Evolutionary conservation across 2,888 invertebrate genomes (phyloP).

Genomic region (Spicauda simplicius): DNA sequence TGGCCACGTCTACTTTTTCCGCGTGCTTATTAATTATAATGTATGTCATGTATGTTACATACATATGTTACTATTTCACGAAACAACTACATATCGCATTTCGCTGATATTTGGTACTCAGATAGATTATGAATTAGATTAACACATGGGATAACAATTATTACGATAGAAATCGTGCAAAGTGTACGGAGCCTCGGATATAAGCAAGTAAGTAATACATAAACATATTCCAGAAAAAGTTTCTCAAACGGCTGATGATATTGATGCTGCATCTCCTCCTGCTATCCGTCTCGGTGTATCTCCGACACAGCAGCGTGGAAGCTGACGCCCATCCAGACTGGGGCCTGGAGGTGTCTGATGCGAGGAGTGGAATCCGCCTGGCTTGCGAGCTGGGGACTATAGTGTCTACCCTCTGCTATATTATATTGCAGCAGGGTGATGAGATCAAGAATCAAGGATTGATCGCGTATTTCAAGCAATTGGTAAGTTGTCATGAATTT

Average conservation of each 20-base stretch:
- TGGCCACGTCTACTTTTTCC: too few species aligned
- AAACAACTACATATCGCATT: too few species aligned
- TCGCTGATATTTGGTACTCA: too few species aligned
- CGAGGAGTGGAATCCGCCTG: constrained; percentile 84
- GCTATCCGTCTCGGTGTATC: constrained; percentile 95
- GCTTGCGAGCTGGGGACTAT: constrained; percentile 94
- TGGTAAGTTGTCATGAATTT: constrained; percentile 87
- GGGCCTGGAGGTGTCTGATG: constrained; percentile 68
- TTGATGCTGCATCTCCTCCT: constrained; percentile 94
- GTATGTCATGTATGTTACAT: too few species aligned
- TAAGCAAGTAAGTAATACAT: too few species aligned
- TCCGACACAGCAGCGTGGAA: constrained; percentile 87
- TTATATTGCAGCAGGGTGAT: constrained; percentile 96
- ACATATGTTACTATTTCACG: too few species aligned
- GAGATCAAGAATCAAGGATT: constrained; percentile 98
- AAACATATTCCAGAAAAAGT: constrained; percentile 89
- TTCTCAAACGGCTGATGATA: constrained; percentile 95
- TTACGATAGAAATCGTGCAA: too few species aligned
- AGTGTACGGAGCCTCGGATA: too few species aligned
- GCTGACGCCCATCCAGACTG: constrained; percentile 68
- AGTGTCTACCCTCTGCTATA: constrained; percentile 93
- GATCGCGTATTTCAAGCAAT: constrained; percentile 94
- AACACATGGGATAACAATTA: too few species aligned
- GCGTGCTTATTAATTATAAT: too few species aligned
- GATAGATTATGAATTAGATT: too few species aligned